phyloP scores from a whole-genome alignment of 2,888 invertebrate species.

The Digitonthophagus gazella region DNA sequence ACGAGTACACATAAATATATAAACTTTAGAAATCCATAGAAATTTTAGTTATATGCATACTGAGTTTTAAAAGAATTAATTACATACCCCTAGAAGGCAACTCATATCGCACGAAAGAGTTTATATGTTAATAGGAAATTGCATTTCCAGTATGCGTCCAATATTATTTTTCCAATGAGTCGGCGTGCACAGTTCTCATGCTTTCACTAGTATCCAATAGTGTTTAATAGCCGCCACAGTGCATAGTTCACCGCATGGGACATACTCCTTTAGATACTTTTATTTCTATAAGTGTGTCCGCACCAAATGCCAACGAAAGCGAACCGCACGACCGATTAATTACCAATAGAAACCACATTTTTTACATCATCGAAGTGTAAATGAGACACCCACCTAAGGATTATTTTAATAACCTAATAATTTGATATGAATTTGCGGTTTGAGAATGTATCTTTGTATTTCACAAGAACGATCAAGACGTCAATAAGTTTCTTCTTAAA shows the following conservation, averaged over 20 bases:
- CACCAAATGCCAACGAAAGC: neutral
- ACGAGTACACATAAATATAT: too few relatives aligned
- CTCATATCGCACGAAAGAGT: neutral
- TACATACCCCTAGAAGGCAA: neutral
- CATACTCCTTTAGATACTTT: neutral
- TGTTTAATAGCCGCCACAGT: neutral
- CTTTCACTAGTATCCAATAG: neutral
- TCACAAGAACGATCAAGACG: too few relatives aligned
- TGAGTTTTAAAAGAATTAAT: neutral
- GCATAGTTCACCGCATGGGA: neutral
- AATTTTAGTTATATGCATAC: neutral
- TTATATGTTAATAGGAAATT: neutral
- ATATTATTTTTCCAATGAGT: neutral
- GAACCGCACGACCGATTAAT: neutral
- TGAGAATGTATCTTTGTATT: too few relatives aligned
- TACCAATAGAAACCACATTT: neutral
- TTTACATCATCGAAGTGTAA: too few relatives aligned
- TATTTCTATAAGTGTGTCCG: neutral
- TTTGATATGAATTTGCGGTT: too few relatives aligned
- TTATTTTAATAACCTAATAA: too few relatives aligned
- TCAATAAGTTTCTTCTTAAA: too few relatives aligned
- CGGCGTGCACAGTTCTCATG: neutral
- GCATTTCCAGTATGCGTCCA: neutral
- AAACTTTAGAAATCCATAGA: neutral
- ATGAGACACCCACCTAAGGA: neutral